Base-by-base conservation (phyloP, 2,888 invertebrate species). In the Microctonus hyperodae region DNA sequence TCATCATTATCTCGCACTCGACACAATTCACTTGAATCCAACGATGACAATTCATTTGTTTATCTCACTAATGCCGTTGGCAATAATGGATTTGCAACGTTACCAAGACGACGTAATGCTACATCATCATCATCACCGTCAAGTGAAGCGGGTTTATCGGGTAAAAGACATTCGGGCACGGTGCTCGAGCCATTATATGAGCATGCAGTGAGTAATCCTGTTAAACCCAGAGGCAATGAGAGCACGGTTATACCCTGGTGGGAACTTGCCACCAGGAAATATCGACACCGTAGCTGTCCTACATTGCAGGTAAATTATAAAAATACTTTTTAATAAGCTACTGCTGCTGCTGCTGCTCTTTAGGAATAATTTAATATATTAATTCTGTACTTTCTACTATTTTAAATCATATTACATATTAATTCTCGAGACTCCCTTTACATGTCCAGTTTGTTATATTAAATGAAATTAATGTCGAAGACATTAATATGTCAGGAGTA, bases 211-310 rank as follows among this genome's bases (percentile, higher is more conserved):
- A 82, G 85, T 70, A 82, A 80, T 81, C 84, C 75, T 25, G 80
- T 81, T 16, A 80, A 75, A 57, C 80, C 81, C 9, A 76, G 82
- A 64, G 74, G 68, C 61, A 67, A 65, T 61, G 71, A 69, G 37
- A 75, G 71, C 69, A 44, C 44, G 16, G 75, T 82, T 58, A 82
- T 94, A 70, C 95, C 95, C 0, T 95, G 95, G 95, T 95, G 93
- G 91, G 95, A 95, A 84, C 84, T 94, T 75, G 95, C 95, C 48
- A 92, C 93, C 59, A 89, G 90, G 75, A 90, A 92, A 73, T 90
- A 90, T 76, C 89, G 93, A 72, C 91, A 94, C 74, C 89, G 92
- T 77, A 94, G 93, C 77, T 95, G 94, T 82, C 94, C 94, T 56
- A 90, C 92, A 71, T 87, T 93, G 72, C 91, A 92, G 87, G 89